These are phyloP conservation scores for Xestia c-nigrum DNA, from an alignment of 2,888 invertebrate genomes.

Conservation along the genomic window DNA sequence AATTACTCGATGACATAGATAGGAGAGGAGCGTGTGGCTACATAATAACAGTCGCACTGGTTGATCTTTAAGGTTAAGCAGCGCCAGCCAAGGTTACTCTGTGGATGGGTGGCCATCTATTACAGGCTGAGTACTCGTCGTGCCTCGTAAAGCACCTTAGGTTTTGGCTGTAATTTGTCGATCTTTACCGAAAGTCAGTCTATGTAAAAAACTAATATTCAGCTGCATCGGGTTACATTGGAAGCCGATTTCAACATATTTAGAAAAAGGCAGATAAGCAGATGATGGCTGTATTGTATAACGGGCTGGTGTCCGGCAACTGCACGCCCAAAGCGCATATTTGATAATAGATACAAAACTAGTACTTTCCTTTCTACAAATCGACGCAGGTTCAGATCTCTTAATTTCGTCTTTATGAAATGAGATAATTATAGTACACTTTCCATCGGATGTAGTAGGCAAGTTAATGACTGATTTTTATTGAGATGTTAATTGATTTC, in stretches of 20 bases:
- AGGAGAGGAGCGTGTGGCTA: background rate
- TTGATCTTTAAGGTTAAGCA: background rate
- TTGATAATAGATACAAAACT: constrained; percentile 63
- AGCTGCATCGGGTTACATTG: background rate
- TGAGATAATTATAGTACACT: constrained; percentile 48
- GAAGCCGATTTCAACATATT: background rate
- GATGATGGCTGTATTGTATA: background rate
- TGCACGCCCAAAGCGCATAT: background rate
- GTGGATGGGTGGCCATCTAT: background rate
- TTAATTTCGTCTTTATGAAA: constrained; percentile 45
- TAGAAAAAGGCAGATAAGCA: background rate
- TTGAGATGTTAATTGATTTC: constrained; percentile 40
- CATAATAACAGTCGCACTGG: background rate
- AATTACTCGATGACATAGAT: constrained; percentile 76
- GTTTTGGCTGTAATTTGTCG: background rate
- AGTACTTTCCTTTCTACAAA: constrained; percentile 30
- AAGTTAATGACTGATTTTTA: constrained; percentile 41
- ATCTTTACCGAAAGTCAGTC: background rate
- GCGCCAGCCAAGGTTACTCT: no score
- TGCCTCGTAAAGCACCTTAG: background rate
- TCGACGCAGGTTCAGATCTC: constrained; percentile 27
- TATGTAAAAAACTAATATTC: background rate
- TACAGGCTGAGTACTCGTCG: background rate
- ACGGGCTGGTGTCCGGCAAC: no score
- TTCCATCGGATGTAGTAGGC: constrained; percentile 35